Percentiles rank a stretch among this genome's conserved stretches.
These are phyloP conservation scores for Drosophila robusta DNA, from an alignment of 2,888 invertebrate species.

Conservation along the genomic window DNA sequence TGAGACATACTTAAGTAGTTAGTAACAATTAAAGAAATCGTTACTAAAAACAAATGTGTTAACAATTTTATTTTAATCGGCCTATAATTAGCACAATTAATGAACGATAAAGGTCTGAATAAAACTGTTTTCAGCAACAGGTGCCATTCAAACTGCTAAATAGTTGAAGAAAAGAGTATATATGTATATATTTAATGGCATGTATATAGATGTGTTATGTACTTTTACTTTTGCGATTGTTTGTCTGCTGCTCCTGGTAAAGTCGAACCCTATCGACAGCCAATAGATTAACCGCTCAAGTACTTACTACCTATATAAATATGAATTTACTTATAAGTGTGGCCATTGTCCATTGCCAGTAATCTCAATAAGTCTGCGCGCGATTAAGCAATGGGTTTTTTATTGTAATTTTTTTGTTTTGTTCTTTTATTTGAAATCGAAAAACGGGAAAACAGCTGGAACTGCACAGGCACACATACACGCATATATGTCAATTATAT, in stretches of 20 bases:
- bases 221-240: constrained; percentile 23
- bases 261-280: constrained; percentile 22
- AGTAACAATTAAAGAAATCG: not conserved
- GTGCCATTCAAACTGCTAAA: constrained; percentile 1
- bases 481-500: not conserved
- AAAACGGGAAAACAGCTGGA: constrained; percentile 13
- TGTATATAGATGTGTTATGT: not conserved
- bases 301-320: constrained; percentile 12
- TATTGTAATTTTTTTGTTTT: not conserved
- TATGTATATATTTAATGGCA: no score
- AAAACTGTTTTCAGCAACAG: not conserved
- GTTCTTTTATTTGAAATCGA: not conserved
- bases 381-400: constrained; percentile 54
- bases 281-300: constrained; percentile 43
- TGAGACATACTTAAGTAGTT: not conserved
- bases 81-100: constrained; percentile 14
- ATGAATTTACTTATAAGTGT: not conserved
- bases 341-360: constrained; percentile 28
- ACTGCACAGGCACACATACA: not conserved
- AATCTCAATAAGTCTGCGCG: constrained; percentile 62
- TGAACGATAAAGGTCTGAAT: not conserved
- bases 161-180: not conserved
- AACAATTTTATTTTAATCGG: constrained; percentile 16
- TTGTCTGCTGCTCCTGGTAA: constrained; percentile 1
- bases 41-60: not conserved